Evolutionary conservation across 2,113 vertebrate species (phyloP), one percentile per base, ranked within the genome.

Genomic region (Copsychus sechellarum): DNA sequence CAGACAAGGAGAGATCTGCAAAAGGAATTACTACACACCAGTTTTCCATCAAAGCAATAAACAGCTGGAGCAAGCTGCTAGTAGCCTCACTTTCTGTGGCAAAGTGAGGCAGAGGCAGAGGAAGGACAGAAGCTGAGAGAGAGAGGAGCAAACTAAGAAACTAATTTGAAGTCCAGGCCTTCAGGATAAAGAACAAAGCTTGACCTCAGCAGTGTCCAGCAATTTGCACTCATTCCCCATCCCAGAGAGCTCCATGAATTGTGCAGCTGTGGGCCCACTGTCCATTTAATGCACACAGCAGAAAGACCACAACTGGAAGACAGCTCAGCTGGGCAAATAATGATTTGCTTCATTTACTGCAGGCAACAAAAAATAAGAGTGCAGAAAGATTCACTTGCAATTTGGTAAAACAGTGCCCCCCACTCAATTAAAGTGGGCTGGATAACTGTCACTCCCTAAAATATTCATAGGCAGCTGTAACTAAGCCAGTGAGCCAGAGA

Each of bases 401-500:
- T 92, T 96, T 72, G 50, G 61, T 93, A 89, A 95, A 95, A 53
- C 50, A 84, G 42, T 36, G 67, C 34, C 42, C 90, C 72, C 58
- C 36, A 48, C 78, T 86, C 94, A 84, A 77, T 94, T 89, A 95
- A 93, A 97, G 64, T 64, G 65, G 88, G 74, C 25, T 90, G 78
- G 90, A 77, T 95, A 96, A 90, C 50, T 18, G 65, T 90, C 92
- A 91, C 83, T 91, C 78, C 86, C 83, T 93, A 81, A 95, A 96
- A 96, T 92, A 97, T 95, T 97, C 94, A 96, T 40, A 92, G 78
- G 89, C 90, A 90, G 65, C 86, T 96, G 88, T 78, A 96, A 80
- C 34, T 51, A 80, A 95, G 42, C 81, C 67, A 81, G 42, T 28
- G 80, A 96, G 71, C 50, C 94, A 95, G 76, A 88, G 83, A 93